Conservation (phyloP, 92 coral and sea anemone species). For the Anthopleura xanthogrammica region DNA sequence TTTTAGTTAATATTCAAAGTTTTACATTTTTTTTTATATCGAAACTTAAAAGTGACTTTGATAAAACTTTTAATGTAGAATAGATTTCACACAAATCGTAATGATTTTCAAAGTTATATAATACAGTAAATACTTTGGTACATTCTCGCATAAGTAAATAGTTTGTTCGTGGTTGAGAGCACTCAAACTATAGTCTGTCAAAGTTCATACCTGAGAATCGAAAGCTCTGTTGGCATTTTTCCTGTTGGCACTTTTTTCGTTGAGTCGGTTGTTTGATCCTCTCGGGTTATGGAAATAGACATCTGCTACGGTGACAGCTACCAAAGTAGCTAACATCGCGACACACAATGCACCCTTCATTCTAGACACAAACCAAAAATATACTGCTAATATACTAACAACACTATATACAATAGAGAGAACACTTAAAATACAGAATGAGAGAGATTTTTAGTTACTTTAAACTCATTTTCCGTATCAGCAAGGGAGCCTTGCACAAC, state of each 20-base stretch:
- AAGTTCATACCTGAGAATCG: conserved; percentile 84
- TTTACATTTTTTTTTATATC: neutral
- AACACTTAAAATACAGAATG: neutral
- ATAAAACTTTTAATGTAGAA: too few relatives aligned
- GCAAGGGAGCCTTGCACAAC: neutral
- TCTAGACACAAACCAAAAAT: conserved; percentile 9
- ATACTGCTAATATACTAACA: neutral
- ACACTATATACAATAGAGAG: neutral
- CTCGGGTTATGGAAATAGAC: conserved; percentile 87
- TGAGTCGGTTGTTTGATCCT: conserved; percentile 91
- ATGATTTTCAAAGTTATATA: too few relatives aligned
- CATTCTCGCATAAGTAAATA: too few relatives aligned
- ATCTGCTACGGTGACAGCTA: conserved; percentile 52
- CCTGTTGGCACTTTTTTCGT: conserved; percentile 89
- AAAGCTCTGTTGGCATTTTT: conserved; percentile 90
- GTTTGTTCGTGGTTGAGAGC: neutral
- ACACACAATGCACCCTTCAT: conserved; percentile 12
- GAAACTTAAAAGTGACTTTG: neutral
- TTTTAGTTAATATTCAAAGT: neutral
- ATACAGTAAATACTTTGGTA: too few relatives aligned
- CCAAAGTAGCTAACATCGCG: conserved; percentile 23
- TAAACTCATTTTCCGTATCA: neutral
- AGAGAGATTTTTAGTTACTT: neutral
- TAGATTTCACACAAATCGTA: too few relatives aligned
- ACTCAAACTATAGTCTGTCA: neutral